Conservation (phyloP, 2,797 vertebrate species). For the Pristis pectinata region DNA sequence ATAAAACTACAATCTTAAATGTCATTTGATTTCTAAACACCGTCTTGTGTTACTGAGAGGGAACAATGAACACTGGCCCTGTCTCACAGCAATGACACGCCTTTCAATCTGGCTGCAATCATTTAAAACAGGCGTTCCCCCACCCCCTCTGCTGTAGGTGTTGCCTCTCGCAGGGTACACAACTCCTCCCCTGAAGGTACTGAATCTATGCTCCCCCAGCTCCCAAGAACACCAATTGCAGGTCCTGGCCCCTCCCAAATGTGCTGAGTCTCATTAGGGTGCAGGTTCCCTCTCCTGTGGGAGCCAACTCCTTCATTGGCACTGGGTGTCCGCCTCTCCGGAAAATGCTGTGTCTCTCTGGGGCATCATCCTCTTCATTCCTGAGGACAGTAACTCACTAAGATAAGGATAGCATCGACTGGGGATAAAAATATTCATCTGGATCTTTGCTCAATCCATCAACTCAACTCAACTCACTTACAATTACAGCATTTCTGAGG, state of each 20-base stretch:
- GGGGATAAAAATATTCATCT: no score
- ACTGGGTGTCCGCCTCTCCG: no score
- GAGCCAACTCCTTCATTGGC: no score
- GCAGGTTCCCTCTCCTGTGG: not conserved
- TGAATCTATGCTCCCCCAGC: not conserved
- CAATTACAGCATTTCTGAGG: not conserved
- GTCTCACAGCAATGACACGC: not conserved
- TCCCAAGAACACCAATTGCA: no score
- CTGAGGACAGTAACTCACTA: no score
- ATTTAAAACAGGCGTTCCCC: not conserved
- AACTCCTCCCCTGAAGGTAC: not conserved
- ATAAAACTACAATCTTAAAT: slow-evolving; percentile 22
- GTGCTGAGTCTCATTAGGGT: not conserved
- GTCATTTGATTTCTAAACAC: not conserved
- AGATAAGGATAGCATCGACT: no score
- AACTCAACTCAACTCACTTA: not conserved
- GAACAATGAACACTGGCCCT: slow-evolving; percentile 10
- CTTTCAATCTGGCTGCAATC: not conserved
- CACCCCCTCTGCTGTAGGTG: no score
- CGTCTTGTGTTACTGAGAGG: not conserved
- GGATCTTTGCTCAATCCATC: not conserved
- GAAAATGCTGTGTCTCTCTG: not conserved
- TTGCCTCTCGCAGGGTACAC: no score
- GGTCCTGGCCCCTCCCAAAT: no score
- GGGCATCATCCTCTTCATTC: no score